Base-by-base conservation (phyloP, 2,113 vertebrate genomes). In the Puma concolor region DNA sequence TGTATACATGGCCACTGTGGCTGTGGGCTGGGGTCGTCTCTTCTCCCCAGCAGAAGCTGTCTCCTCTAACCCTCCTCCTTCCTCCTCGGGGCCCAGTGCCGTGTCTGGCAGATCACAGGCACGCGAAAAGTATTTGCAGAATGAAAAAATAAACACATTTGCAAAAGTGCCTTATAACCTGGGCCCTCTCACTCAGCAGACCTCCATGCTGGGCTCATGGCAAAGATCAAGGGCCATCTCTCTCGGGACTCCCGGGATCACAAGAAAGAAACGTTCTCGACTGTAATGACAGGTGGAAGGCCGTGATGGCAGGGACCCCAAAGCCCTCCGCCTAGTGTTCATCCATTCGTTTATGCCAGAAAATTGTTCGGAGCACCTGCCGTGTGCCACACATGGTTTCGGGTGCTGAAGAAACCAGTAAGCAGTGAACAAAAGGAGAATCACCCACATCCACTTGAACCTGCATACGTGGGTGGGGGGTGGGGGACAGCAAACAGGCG, bases 301-400 rank as follows among this genome's bases (percentile, higher is more conserved):
- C 44, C 0, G 0, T 1, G 1, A 31, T 0, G 13, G 52, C 27
- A 11, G n/a, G 0, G 31, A 54, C 29, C 1, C 54, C 3, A 1
- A 1, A 44, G n/a, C 21, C 77, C 33, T 50, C 67, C 7, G 12
- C 66, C 71, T 27, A 4, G 52, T 0, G 4, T 1, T 8, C 38
- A 4, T 2, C 48, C 57, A 4, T 44, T 33, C 5, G 4, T 81
- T n/a, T 36, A 23, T 15, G 41, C 29, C 25, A 41, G 12, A 44
- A 12, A 3, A 4, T 9, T 25, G 16, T 41, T 29, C 52, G 31
- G 74, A 44, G n/a, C 54, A 0, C 11, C 60, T 7, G 27, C 82
- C 19, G 0, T 25, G 17, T 23, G 54, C 82, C 77, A 13, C 63
- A 0, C 4, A 1, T 7, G 2, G 44, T 27, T 7, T 44, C 38